These are phyloP conservation scores for Ennomos quercinarius DNA, from an alignment of 2,888 invertebrate genomes.

Conservation along the genomic window DNA sequence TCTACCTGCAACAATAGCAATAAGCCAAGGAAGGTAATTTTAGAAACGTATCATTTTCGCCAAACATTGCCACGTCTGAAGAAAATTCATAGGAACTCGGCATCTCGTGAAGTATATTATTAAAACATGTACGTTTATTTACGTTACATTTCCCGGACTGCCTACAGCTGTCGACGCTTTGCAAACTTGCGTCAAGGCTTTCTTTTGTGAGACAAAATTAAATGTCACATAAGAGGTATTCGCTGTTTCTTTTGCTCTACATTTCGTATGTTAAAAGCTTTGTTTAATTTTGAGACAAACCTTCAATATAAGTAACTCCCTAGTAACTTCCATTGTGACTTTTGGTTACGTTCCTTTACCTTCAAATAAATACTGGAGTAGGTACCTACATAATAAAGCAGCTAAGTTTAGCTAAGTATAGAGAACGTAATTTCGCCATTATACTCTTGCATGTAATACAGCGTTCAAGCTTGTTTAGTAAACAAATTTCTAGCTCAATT, in stretches of 20 bases:
- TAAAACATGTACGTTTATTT: constrained; percentile 24
- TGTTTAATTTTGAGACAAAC: too few relatives aligned
- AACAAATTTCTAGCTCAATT: constrained; percentile 37
- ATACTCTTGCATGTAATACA: constrained; percentile 23
- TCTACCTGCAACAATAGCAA: constrained; percentile 11
- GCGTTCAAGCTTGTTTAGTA: constrained; percentile 22
- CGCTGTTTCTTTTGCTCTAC: neutral
- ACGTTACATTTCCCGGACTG: constrained; percentile 21
- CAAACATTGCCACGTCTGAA: constrained; percentile 17
- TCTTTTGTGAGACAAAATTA: constrained; percentile 18
- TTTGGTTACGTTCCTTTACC: too few relatives aligned
- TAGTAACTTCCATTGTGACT: too few relatives aligned
- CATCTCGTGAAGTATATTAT: constrained; percentile 26
- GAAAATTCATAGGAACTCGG: constrained; percentile 14
- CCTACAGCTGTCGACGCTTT: constrained; percentile 10
- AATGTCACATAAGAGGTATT: constrained; percentile 13
- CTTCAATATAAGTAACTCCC: too few relatives aligned
- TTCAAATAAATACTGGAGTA: too few relatives aligned
- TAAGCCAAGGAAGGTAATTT: constrained; percentile 20
- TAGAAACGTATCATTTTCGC: constrained; percentile 23
- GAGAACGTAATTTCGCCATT: constrained; percentile 26
- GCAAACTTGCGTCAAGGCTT: constrained; percentile 6
- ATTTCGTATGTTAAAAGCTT: too few relatives aligned
- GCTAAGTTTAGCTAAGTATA: constrained; percentile 8
- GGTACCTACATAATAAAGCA: constrained; percentile 9